A percentile compares a stretch with the other conserved stretches of the same genome.
Evolutionary conservation across 2,797 vertebrate genomes (phyloP).

Genomic region (Tinamus major): DNA sequence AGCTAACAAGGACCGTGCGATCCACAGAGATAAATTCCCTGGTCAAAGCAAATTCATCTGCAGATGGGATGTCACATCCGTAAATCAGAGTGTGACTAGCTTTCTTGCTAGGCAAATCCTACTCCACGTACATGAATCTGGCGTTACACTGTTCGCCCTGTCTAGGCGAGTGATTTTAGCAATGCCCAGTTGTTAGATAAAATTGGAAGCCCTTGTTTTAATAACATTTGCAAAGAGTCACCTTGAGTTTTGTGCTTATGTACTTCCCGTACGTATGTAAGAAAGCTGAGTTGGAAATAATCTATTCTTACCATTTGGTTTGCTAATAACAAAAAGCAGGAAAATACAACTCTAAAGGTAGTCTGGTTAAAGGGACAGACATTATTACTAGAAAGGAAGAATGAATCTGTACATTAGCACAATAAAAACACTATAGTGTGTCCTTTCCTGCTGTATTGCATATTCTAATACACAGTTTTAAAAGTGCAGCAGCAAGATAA

Average conservation of each 20-base stretch:
- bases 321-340: not conserved
- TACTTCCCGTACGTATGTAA: not conserved
- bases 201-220: constrained; percentile 22
- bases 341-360: not conserved
- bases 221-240: not conserved
- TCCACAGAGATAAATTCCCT: not conserved
- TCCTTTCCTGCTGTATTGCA: not conserved
- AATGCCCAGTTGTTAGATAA: not conserved
- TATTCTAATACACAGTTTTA: not conserved
- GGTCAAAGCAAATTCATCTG: not conserved
- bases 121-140: not conserved
- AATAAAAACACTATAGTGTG: not conserved
- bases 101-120: not conserved
- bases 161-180: not conserved
- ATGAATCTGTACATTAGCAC: not conserved
- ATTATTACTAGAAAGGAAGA: not conserved
- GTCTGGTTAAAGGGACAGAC: not conserved
- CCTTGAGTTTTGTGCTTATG: not conserved
- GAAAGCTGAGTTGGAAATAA: not conserved
- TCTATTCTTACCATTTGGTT: not conserved
- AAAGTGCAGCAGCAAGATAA: not conserved
- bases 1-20: not conserved
- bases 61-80: not conserved
- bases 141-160: constrained; percentile 12
- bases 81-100: not conserved